A percentile compares a stretch with the other conserved stretches of the same genome.
These are phyloP conservation scores for Actinernus sp. DNA, from an alignment of 92 coral and sea anemone genomes.

Conservation along the genomic window DNA sequence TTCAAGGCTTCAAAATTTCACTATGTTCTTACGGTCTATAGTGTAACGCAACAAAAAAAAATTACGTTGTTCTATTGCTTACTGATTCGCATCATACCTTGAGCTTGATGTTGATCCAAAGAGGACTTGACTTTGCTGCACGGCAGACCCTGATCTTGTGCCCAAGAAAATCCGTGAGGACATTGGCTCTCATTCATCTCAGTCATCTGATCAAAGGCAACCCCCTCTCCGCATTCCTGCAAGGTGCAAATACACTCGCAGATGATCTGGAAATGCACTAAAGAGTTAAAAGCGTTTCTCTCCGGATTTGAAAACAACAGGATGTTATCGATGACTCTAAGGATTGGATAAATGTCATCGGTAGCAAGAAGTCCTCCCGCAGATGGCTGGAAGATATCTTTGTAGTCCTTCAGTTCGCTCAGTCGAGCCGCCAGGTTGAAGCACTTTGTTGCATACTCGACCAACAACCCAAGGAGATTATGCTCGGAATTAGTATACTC, in stretches of 20 bases:
- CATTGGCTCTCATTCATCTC: constrained; percentile 66
- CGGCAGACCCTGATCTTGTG: constrained; percentile 76
- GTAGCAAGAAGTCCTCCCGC: constrained; percentile 72
- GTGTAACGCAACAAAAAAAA: constrained; percentile 4
- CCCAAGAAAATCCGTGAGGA: constrained; percentile 91
- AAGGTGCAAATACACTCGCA: constrained; percentile 91
- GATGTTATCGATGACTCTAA: constrained; percentile 75
- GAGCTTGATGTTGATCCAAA: constrained; percentile 36
- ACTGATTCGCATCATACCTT: too few species aligned
- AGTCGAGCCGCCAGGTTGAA: constrained; percentile 88
- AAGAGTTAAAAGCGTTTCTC: constrained; percentile 63
- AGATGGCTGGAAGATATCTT: constrained; percentile 90
- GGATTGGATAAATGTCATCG: constrained; percentile 85
- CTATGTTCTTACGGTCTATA: too few species aligned
- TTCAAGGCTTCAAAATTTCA: too few species aligned
- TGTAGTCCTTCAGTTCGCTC: constrained; percentile 91
- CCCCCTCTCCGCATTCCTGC: constrained; percentile 88
- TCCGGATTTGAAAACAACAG: constrained; percentile 54
- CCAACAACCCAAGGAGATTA: constrained; percentile 44
- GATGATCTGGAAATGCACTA: constrained; percentile 80
- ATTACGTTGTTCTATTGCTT: too few species aligned
- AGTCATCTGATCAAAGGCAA: constrained; percentile 67
- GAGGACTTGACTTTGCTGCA: constrained; percentile 56
- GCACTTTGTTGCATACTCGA: constrained; percentile 81
- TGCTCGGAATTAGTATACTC: constrained; percentile 65